These are phyloP conservation scores for Bruchidius siliquastri DNA, from an alignment of 2,888 invertebrate species.

Conservation along the genomic window DNA sequence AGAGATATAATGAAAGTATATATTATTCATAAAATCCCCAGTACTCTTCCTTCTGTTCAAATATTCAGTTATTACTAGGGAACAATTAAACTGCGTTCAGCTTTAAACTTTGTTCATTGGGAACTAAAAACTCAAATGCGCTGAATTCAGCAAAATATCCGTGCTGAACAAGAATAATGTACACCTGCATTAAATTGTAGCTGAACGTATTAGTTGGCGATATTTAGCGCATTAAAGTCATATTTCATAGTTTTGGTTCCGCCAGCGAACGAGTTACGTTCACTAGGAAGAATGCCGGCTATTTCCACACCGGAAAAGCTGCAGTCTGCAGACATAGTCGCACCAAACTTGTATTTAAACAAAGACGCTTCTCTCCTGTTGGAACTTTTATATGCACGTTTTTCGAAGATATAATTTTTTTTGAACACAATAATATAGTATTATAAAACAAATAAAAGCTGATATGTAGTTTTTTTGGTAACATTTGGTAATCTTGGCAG, in stretches of 20 bases:
- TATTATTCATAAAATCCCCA: too few relatives aligned
- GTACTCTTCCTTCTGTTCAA: too few relatives aligned
- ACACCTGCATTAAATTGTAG: constrained; percentile 8
- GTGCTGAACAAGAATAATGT: constrained; percentile 12
- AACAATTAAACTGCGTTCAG: too few relatives aligned
- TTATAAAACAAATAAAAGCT: too few relatives aligned
- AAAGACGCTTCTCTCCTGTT: not conserved
- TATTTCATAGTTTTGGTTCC: not conserved
- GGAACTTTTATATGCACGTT: too few relatives aligned
- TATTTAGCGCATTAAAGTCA: constrained; percentile 4
- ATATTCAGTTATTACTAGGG: too few relatives aligned
- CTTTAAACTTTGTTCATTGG: too few relatives aligned
- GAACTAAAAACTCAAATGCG: constrained; percentile 14
- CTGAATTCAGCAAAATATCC: constrained; percentile 12
- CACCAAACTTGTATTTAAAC: not conserved
- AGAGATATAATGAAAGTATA: too few relatives aligned
- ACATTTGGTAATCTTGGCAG: too few relatives aligned
- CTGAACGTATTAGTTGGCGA: constrained; percentile 12
- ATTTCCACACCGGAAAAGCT: not conserved
- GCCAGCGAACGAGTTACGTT: not conserved
- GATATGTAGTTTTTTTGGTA: too few relatives aligned
- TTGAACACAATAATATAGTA: too few relatives aligned
- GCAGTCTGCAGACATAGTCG: not conserved
- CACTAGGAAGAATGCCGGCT: not conserved
- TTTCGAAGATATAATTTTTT: too few relatives aligned